These are phyloP conservation scores for Sparus aurata DNA, from an alignment of 2,797 vertebrate genomes.

Conservation along the genomic window DNA sequence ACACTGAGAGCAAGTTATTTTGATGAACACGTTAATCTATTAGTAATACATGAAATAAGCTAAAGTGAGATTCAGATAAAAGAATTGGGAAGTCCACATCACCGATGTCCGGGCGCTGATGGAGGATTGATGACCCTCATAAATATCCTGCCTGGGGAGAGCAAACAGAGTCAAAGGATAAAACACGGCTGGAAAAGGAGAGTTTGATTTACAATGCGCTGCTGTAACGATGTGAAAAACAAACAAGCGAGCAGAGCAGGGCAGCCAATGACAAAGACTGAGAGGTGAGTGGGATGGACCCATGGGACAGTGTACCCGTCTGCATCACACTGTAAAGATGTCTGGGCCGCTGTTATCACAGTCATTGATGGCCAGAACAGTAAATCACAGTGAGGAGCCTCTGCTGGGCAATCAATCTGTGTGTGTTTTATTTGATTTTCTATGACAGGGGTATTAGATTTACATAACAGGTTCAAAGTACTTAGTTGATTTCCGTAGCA, in stretches of 20 bases:
- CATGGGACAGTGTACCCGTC: conserved; percentile 8
- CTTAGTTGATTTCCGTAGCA: background rate
- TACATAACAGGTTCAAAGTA: conserved; percentile 31
- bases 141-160: conserved; percentile 56
- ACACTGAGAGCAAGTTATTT: background rate
- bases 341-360: conserved; percentile 34
- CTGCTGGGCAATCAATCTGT: conserved; percentile 22
- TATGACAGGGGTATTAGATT: background rate
- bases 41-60: background rate
- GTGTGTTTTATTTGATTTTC: conserved; percentile 35
- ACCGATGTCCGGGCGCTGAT: conserved; percentile 8
- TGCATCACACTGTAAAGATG: conserved; percentile 16
- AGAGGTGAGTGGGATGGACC: conserved; percentile 21
- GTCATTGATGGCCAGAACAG: conserved; percentile 3
- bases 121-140: conserved; percentile 43
- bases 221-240: conserved; percentile 76
- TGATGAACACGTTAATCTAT: conserved; percentile 3
- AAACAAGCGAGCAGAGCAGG: conserved; percentile 59
- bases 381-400: conserved; percentile 44
- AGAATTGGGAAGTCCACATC: conserved; percentile 61
- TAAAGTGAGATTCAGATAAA: background rate
- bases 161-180: conserved; percentile 60
- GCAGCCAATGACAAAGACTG: conserved; percentile 42
- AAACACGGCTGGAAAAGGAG: conserved; percentile 31
- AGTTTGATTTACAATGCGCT: conserved; percentile 64